phyloP scores from a whole-genome alignment of 37 sponge, comb jelly and placozoan species.

The Aplysina aerophoba region DNA sequence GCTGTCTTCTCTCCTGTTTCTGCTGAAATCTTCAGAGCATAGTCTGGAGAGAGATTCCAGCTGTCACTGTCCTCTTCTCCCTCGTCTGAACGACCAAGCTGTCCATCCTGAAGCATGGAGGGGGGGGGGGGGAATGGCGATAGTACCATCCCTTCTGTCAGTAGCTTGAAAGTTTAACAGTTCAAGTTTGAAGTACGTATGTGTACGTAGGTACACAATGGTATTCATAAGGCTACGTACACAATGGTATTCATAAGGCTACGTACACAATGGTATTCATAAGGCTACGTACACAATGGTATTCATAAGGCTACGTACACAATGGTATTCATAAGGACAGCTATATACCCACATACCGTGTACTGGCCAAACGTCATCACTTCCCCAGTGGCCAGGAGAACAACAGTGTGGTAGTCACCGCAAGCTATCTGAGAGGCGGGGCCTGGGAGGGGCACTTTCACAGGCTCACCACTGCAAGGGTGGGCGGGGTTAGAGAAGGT shows the following conservation, averaged over 20 bases:
- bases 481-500: background rate
- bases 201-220: too few species aligned
- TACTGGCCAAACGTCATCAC: constrained; percentile 84
- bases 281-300: too few species aligned
- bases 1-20: constrained; percentile 50
- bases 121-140: too few species aligned
- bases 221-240: too few species aligned
- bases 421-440: constrained; percentile 83
- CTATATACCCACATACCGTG: constrained; percentile 26
- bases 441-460: constrained; percentile 73
- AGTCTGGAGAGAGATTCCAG: constrained; percentile 71
- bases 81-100: constrained; percentile 67
- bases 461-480: constrained; percentile 78
- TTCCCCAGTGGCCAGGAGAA: constrained; percentile 75
- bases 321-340: too few species aligned
- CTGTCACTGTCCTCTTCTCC: constrained; percentile 49
- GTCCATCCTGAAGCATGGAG: constrained; percentile 54
- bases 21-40: constrained; percentile 37
- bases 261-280: too few species aligned
- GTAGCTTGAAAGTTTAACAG: too few species aligned
- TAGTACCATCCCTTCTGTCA: too few species aligned
- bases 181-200: too few species aligned
- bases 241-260: too few species aligned
- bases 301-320: too few species aligned
- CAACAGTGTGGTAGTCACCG: constrained; percentile 92